Evolutionary conservation across 2,797 vertebrate genomes (phyloP).

Genomic region (Siniperca scherzeri): DNA sequence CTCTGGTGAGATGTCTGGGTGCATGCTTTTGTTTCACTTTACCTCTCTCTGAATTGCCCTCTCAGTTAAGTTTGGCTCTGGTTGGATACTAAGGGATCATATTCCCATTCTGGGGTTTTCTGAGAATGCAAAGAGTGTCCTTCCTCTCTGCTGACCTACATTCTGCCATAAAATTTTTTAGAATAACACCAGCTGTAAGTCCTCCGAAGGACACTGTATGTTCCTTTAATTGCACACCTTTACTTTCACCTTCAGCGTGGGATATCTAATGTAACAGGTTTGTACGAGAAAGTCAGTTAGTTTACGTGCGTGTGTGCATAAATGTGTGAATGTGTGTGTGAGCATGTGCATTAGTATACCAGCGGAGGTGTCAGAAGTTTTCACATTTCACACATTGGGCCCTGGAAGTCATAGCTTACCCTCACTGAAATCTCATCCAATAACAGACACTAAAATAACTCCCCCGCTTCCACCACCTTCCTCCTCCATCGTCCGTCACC

Average conservation of each 20-base stretch:
- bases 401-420: conserved; percentile 69
- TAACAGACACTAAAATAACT: conserved; percentile 67
- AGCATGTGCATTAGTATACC: conserved; percentile 11
- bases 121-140: conserved; percentile 75
- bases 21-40: conserved; percentile 66
- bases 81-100: conserved; percentile 71
- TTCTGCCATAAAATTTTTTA: conserved; percentile 60
- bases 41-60: conserved; percentile 64
- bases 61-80: conserved; percentile 71
- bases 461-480: conserved; percentile 24
- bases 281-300: conserved; percentile 52
- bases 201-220: conserved; percentile 59
- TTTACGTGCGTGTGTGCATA: neutral
- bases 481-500: conserved; percentile 55
- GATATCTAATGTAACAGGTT: conserved; percentile 44
- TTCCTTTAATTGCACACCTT: conserved; percentile 73
- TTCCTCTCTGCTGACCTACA: conserved; percentile 77
- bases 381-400: conserved; percentile 70
- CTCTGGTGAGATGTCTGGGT: conserved; percentile 65
- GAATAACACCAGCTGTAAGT: conserved; percentile 73
- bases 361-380: conserved; percentile 60
- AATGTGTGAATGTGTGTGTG: neutral
- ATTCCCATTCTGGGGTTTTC: conserved; percentile 75
- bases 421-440: conserved; percentile 73
- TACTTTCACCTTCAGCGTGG: conserved; percentile 60